Percentiles rank a stretch among this genome's conserved stretches.
Conservation (phyloP, 2,113 vertebrate genomes). For the Sceloporus undulatus region DNA sequence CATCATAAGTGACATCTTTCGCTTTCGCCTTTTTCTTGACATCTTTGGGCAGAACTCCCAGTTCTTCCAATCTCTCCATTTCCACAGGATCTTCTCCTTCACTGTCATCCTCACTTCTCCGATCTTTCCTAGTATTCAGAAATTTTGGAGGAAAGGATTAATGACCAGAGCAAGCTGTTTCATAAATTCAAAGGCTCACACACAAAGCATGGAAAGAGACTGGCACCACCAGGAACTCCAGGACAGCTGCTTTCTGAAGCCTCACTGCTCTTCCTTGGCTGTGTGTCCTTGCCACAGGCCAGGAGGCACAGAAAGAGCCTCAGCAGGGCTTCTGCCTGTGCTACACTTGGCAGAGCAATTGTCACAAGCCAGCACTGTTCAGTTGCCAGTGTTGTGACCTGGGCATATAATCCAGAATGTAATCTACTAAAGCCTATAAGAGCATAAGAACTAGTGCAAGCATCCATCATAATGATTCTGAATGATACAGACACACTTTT, state of each 20-base stretch:
- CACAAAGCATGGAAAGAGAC: no score
- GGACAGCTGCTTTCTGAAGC: background rate
- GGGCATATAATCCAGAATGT: no score
- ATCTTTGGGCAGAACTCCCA: accelerated
- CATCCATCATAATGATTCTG: no score
- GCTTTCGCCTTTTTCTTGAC: accelerated
- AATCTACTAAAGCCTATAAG: no score
- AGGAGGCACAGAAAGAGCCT: no score
- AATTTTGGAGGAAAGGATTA: background rate
- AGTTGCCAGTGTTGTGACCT: no score
- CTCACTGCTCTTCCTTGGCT: no score
- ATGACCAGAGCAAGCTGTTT: background rate
- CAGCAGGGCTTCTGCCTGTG: no score
- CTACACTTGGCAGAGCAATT: no score
- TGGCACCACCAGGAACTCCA: background rate
- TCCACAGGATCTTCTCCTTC: accelerated
- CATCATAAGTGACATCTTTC: conserved; percentile 37
- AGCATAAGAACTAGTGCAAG: no score
- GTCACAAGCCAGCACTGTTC: no score
- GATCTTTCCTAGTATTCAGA: conserved; percentile 45
- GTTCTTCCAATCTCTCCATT: accelerated
- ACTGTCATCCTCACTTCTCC: accelerated
- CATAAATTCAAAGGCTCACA: background rate
- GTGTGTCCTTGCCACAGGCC: background rate
- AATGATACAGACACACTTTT: no score